Conservation (phyloP, 2,113 vertebrate species). For the Tenrec ecaudatus region DNA sequence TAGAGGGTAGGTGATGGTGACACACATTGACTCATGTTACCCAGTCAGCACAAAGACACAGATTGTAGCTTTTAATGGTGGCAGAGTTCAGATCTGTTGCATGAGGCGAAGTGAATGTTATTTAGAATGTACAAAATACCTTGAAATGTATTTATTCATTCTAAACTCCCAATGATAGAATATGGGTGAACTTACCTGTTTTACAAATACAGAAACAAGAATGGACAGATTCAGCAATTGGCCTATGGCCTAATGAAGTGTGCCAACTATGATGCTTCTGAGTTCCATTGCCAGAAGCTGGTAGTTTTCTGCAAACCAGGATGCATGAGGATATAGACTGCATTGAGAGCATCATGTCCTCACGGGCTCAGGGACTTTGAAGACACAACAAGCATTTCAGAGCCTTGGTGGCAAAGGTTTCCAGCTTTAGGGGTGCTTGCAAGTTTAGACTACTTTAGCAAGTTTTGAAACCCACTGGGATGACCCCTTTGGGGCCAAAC, state of each 20-base stretch:
- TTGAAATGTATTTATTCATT: background rate
- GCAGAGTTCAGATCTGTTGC: background rate
- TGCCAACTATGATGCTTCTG: background rate
- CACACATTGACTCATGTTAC: rapidly evolving
- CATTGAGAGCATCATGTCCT: rapidly evolving
- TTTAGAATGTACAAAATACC: background rate
- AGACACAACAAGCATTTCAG: background rate
- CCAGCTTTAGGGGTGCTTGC: background rate
- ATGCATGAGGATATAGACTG: background rate
- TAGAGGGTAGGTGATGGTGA: too few relatives aligned
- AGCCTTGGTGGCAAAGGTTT: background rate
- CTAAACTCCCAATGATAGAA: background rate
- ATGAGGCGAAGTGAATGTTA: rapidly evolving
- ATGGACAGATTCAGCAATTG: background rate
- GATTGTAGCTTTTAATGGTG: background rate
- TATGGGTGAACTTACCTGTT: background rate
- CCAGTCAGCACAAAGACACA: background rate
- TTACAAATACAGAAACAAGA: background rate
- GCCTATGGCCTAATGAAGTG: background rate
- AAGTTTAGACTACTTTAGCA: background rate
- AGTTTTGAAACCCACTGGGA: background rate
- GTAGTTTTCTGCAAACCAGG: background rate
- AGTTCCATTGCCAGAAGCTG: background rate
- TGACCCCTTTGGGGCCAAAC: background rate
- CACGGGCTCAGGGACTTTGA: background rate